phyloP scores from a whole-genome alignment of 2,797 vertebrate genomes.

The Semaprochilodus insignis region DNA sequence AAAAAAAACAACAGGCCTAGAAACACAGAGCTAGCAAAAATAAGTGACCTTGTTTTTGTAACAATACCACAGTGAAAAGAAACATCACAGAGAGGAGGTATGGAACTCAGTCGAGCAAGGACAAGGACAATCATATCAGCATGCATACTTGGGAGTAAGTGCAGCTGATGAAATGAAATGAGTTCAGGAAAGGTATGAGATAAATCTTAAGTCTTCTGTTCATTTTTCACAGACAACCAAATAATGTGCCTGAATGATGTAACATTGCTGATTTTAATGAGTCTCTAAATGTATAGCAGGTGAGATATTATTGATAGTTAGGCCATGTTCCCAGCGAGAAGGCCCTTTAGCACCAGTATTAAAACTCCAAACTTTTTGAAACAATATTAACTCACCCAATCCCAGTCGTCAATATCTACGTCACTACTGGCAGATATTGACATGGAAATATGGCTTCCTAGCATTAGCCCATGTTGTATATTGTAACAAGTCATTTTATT shows the following conservation, averaged over 20 bases:
- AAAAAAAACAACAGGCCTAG: neutral
- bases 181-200: neutral
- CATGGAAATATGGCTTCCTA: neutral
- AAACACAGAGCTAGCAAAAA: neutral
- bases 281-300: too few relatives aligned
- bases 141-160: neutral
- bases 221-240: neutral
- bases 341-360: neutral
- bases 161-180: neutral
- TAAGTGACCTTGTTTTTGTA: neutral
- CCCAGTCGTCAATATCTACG: neutral
- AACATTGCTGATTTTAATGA: neutral
- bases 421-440: neutral
- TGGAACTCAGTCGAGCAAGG: neutral
- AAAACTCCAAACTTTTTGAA: neutral
- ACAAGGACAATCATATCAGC: neutral
- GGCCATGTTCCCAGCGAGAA: neutral
- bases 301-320: too few relatives aligned
- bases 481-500: slow-evolving; percentile 2
- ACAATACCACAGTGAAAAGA: neutral
- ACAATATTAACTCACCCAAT: too few relatives aligned
- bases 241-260: neutral
- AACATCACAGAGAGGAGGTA: neutral
- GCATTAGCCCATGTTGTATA: neutral
- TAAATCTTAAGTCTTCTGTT: neutral